phyloP scores from a whole-genome alignment of 2,888 invertebrate genomes.

The Ennomos quercinarius region DNA sequence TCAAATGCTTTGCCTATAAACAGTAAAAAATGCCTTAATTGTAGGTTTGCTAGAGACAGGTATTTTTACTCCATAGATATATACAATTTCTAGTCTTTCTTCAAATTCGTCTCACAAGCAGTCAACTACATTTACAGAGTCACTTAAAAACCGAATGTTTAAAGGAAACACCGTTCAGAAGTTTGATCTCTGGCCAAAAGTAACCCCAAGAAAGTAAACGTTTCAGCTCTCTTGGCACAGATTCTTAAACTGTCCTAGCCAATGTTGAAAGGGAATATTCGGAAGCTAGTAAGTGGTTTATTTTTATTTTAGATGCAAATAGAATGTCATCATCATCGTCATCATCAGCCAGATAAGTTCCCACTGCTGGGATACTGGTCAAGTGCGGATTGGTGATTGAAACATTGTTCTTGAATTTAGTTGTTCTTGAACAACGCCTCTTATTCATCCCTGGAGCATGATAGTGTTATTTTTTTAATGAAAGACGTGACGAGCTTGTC shows the following conservation, averaged over 20 bases:
- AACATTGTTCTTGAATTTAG: too few relatives aligned
- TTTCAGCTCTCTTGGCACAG: slow-evolving; percentile 73
- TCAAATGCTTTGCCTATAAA: too few relatives aligned
- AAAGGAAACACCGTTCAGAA: slow-evolving; percentile 55
- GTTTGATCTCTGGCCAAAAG: slow-evolving; percentile 73
- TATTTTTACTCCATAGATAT: neutral
- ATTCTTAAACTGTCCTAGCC: slow-evolving; percentile 63
- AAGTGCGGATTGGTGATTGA: too few relatives aligned
- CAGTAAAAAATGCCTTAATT: too few relatives aligned
- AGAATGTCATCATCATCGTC: too few relatives aligned
- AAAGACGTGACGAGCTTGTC: too few relatives aligned
- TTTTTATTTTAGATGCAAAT: too few relatives aligned
- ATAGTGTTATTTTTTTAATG: too few relatives aligned
- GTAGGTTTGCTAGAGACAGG: neutral
- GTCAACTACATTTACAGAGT: slow-evolving; percentile 32
- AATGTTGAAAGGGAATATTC: slow-evolving; percentile 48
- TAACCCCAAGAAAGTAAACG: slow-evolving; percentile 65
- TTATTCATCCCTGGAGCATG: too few relatives aligned
- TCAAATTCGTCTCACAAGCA: slow-evolving; percentile 20
- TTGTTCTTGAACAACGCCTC: too few relatives aligned
- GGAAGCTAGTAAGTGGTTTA: slow-evolving; percentile 6
- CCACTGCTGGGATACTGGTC: too few relatives aligned
- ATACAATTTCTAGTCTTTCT: neutral
- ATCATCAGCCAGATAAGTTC: too few relatives aligned
- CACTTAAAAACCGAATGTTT: slow-evolving; percentile 50